Base-by-base conservation (phyloP, 2,113 vertebrate species). In the Rhizomys pruinosus region DNA sequence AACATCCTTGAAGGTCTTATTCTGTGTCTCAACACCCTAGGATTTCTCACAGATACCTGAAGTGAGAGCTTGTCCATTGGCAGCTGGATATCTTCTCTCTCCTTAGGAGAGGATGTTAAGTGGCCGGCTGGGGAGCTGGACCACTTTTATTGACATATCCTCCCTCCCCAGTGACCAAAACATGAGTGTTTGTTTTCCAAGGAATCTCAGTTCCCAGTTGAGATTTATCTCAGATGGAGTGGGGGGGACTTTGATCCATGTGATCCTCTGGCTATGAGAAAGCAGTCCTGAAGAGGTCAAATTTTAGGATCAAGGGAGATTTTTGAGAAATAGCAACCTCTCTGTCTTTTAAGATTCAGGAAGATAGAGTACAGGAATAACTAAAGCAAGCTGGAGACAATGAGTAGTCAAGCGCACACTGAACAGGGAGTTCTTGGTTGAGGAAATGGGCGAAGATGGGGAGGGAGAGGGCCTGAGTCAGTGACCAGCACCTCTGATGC, bases 111-210 rank as follows among this genome's bases (percentile, higher is more conserved):
- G n/a, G 16, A 8, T 32, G 61, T 39, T 13, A 37, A 42, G 59
- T 4, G 5, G 7, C 69, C 57, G 17, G 42, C 66, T 27, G 8
- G 69, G 52, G n/a, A 79, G 16, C 37, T 63, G 59, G 77, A 72
- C 16, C n/a, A 23, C 71, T 72, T 89, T 74, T 37, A 27, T 73
- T 86, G 86, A 34, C 3, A 0, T 47, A 76, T 78, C 82, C 69
- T 15, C 63, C 64, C 72, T 59, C 16, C 39, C 52, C 66, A 64
- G 66, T 37, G 37, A 42, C 63, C 76, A 90, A 42, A 80, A 44
- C 68, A 23, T 10, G 55, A 86, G 39, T 44, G 23, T 94, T 82
- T 92, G 76, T 94, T 90, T 92, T 89, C 86, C 63, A 59, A 95
- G 71, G 64, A 84, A 44, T 80, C 74, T 90, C 37, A 92, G 68